These are phyloP conservation scores for Phyllotis vaccarum DNA, from an alignment of 2,797 vertebrate genomes.

Conservation along the genomic window DNA sequence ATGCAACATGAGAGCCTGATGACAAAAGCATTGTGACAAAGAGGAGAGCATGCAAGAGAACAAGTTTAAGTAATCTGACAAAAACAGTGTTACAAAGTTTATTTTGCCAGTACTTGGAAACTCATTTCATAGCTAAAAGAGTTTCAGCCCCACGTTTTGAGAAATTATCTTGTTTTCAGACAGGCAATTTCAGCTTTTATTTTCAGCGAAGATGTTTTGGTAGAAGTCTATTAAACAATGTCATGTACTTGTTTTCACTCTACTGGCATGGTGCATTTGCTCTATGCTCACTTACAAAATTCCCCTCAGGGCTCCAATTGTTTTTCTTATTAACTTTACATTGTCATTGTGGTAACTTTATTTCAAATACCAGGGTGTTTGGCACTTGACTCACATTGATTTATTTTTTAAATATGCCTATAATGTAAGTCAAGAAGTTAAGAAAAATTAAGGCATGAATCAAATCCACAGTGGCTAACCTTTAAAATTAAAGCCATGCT, in stretches of 20 bases:
- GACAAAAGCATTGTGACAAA: neutral
- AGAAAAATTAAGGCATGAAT: conserved; percentile 17
- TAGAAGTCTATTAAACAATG: conserved; percentile 67
- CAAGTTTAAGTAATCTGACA: conserved; percentile 23
- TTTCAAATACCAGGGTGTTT: conserved; percentile 19
- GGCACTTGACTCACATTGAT: neutral
- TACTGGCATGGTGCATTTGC: neutral
- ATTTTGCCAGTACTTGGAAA: conserved; percentile 50
- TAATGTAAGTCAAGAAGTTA: neutral
- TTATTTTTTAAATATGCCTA: neutral
- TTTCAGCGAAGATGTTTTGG: conserved; percentile 43
- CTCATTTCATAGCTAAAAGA: conserved; percentile 46
- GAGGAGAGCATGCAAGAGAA: neutral
- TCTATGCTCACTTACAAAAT: conserved; percentile 43
- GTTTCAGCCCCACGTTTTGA: neutral
- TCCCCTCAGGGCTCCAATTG: conserved; percentile 51
- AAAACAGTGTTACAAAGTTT: conserved; percentile 35
- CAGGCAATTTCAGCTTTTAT: conserved; percentile 16
- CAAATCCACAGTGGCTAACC: neutral
- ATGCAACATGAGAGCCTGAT: neutral
- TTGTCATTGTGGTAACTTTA: conserved; percentile 35
- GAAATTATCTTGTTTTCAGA: conserved; percentile 33
- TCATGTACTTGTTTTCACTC: conserved; percentile 50
- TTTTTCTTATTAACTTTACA: conserved; percentile 69
- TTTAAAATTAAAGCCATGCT: neutral